phyloP scores from a whole-genome alignment of 2,888 invertebrate genomes.

The Aphodius granarius region DNA sequence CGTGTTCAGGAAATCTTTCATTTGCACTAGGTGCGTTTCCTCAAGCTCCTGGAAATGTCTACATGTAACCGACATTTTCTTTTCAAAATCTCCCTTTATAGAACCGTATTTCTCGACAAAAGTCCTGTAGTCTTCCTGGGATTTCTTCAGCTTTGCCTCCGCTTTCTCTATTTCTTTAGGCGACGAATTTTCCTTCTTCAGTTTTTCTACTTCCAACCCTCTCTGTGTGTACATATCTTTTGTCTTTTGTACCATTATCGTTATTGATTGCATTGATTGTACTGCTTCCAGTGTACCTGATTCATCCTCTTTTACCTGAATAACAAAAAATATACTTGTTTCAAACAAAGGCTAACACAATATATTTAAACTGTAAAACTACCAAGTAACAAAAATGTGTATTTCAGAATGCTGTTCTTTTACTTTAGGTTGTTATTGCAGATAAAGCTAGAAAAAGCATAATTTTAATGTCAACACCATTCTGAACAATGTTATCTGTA shows the following conservation, averaged over 20 bases:
- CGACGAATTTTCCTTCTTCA: conserved; percentile 87
- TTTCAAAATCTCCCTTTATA: conserved; percentile 92
- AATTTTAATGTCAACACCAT: too few relatives aligned
- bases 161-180: conserved; percentile 93
- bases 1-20: conserved; percentile 91
- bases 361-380: neutral
- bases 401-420: too few relatives aligned
- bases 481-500: too few relatives aligned
- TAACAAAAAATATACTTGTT: conserved; percentile 1
- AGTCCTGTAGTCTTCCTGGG: conserved; percentile 91
- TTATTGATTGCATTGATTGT: conserved; percentile 85
- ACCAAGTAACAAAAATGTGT: neutral
- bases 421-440: too few relatives aligned
- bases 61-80: conserved; percentile 91
- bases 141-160: conserved; percentile 87
- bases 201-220: conserved; percentile 84
- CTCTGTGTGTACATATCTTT: conserved; percentile 90
- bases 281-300: conserved; percentile 89
- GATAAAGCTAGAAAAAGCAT: too few relatives aligned
- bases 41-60: conserved; percentile 95
- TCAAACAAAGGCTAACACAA: too few relatives aligned
- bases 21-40: conserved; percentile 87
- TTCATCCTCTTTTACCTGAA: conserved; percentile 88
- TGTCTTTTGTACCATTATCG: conserved; percentile 84
- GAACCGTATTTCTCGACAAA: conserved; percentile 91